Evolutionary conservation across 2,888 invertebrate genomes (phyloP), one percentile per base, ranked within the genome.

Genomic region (Pammene aurita): DNA sequence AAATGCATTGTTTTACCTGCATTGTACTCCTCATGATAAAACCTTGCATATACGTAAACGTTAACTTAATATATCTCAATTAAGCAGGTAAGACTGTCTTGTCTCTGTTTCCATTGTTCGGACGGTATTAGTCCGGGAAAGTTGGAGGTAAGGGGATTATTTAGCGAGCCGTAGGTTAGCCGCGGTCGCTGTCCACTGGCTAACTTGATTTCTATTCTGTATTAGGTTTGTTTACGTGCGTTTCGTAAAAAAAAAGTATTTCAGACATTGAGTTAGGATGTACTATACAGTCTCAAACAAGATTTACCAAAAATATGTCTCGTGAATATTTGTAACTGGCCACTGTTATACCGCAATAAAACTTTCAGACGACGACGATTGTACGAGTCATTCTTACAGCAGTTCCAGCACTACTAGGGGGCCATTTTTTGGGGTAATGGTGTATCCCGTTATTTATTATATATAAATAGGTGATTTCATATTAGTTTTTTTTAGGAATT

Each of bases 81-180:
- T 67, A 67, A 65, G 62, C 63, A 44, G 50, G 63, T 64, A 46
- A 62, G 67, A 54, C 61, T 58, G 14, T 57, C 48, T 67, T 58
- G 69, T 64, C 57, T 42, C 52, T 58, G 35, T 67, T 71, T 76
- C 76, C 78, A 80, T 81, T 83, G 83, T 83, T 81, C 83, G 79
- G 82, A 71, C 76, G 75, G 86, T 76, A 79, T 84, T 84, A 84
- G 81, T 74, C 81, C 78, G 86, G 69, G 84, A 85, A 88, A 88
- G 80, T 88, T 84, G 76, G 80, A 80, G 79, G 72, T 78, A 80
- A 80, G 75, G 76, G 84, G 85, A 87, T 88, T 87, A 87, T 72
- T 73, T 75, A 75, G 60, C 26, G 72, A 75, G 77, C 77, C 78
- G 81, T 79, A 82, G 81, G 80, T 83, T 84, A 84, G 79, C 80